Base-by-base conservation (phyloP, 2,888 invertebrate genomes). In the Vesta saturnalis region DNA sequence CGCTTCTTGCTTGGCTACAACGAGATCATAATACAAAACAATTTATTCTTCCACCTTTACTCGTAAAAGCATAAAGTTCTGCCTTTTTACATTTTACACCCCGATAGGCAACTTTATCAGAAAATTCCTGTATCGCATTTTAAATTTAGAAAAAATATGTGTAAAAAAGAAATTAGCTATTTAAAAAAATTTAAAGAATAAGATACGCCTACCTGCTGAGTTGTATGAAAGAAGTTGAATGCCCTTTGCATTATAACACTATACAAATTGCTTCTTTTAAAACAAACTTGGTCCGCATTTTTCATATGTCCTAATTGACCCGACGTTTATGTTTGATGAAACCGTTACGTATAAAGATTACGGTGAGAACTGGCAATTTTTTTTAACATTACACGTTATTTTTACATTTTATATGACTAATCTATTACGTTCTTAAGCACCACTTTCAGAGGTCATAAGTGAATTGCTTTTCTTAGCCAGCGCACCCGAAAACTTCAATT, bases 1-100 rank as follows among this genome's bases (percentile, higher is more conserved):
- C 58, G 66, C 62, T 58, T n/a, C n/a, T n/a, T 52, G 47, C 59
- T 63, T 59, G 39, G 65, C 16, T 65, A 47, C 54, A 47, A 60
- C 43, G 35, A 63, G 23, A 64, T 64, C 64, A 64, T 64, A 64
- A 64, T 58, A 58, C 64, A 30, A 47, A 64, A 52, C 64, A 64
- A 64, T 64, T 64, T 64, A 64, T 57, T 58, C 56, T 57, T 64
- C 64, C 57, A 64, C 16, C 46, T 58, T 23, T 58, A 22, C 47
- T 23, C 56, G 63, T 63, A 57, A 56, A 47, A 62, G 62, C 62
- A 62, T 39, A 43, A 62, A 62, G 55, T 54, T n/a, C 21, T 23
- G 30, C 39, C 63, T 21, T 63, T 63, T 46, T 57, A 18, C 56
- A 47, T 57, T 57, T 57, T 23, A 57, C 57, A 63, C 49, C 55